Conservation (phyloP, 2,113 vertebrate species). For the Platycercus adscitus region DNA sequence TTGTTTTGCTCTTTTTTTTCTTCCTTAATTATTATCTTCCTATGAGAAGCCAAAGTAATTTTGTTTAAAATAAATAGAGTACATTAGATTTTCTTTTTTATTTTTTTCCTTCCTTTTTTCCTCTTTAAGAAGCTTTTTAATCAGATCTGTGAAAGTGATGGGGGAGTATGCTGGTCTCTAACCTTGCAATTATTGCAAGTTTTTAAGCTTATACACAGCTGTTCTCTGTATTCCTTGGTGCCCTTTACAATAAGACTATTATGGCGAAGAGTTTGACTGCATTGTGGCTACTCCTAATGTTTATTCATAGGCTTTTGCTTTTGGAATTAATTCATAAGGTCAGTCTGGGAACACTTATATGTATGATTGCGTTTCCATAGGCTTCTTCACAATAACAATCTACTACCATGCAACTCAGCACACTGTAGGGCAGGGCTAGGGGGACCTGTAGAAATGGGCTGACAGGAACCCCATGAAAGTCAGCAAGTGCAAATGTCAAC, state of each 20-base stretch:
- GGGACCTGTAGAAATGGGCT: not conserved
- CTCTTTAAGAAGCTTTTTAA: not conserved
- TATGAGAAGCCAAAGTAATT: conserved; percentile 11
- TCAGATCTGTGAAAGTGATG: not conserved
- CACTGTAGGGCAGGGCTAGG: not conserved
- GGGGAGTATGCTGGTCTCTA: not conserved
- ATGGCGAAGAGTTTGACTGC: not conserved
- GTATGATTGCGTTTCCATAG: not conserved
- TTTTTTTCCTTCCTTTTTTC: accelerated
- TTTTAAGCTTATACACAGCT: not conserved
- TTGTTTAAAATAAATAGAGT: conserved; percentile 21
- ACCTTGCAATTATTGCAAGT: not conserved
- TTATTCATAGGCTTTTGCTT: conserved; percentile 43
- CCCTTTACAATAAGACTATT: not conserved
- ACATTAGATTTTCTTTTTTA: not conserved
- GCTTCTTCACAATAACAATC: not conserved
- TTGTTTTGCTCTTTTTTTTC: not conserved
- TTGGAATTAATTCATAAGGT: not conserved
- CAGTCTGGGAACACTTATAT: not conserved
- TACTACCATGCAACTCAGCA: not conserved
- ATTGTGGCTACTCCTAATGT: not conserved
- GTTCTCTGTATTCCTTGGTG: not conserved
- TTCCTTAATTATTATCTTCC: not conserved
- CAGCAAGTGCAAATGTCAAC: not conserved
- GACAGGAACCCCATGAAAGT: not conserved